phyloP scores from a whole-genome alignment of 2,797 vertebrate species.

The Pampus argenteus region DNA sequence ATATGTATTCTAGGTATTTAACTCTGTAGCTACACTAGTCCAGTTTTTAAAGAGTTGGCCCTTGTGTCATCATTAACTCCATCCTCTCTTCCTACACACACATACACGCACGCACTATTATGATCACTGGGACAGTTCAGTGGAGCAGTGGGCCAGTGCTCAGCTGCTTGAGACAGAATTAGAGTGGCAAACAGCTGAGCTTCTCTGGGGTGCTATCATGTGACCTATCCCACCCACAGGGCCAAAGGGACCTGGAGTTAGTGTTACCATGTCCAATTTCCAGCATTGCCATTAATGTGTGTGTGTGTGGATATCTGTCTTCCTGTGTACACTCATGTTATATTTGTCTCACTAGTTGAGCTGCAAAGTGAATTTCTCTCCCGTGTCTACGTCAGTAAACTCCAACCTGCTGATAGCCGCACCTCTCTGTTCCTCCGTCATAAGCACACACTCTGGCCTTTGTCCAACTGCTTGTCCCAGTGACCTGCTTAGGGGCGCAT shows the following conservation, averaged over 20 bases:
- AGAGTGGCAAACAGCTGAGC: slow-evolving; percentile 83
- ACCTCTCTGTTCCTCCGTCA: slow-evolving; percentile 41
- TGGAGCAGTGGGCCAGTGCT: slow-evolving; percentile 70
- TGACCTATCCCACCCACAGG: slow-evolving; percentile 77
- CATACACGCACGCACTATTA: slow-evolving; percentile 26
- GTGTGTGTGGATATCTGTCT: slow-evolving; percentile 25
- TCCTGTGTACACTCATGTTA: slow-evolving; percentile 34
- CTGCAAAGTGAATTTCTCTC: slow-evolving; percentile 13
- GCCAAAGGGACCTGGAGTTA: slow-evolving; percentile 61
- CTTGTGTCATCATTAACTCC: slow-evolving; percentile 27
- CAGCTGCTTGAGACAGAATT: slow-evolving; percentile 83
- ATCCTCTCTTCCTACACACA: neutral
- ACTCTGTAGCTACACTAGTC: neutral
- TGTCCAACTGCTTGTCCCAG: slow-evolving; percentile 48
- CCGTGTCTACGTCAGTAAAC: slow-evolving; percentile 25
- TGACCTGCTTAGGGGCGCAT: slow-evolving; percentile 46
- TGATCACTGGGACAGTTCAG: slow-evolving; percentile 63
- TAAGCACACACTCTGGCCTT: slow-evolving; percentile 49
- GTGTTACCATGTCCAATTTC: slow-evolving; percentile 71
- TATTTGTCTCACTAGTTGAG: slow-evolving; percentile 10
- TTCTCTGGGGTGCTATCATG: slow-evolving; percentile 76
- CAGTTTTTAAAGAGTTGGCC: neutral
- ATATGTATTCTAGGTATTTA: slow-evolving; percentile 3
- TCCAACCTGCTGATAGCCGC: slow-evolving; percentile 44
- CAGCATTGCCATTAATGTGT: slow-evolving; percentile 17